Conservation (phyloP, 2,888 invertebrate species). For the Lordiphosa andalusiaca region DNA sequence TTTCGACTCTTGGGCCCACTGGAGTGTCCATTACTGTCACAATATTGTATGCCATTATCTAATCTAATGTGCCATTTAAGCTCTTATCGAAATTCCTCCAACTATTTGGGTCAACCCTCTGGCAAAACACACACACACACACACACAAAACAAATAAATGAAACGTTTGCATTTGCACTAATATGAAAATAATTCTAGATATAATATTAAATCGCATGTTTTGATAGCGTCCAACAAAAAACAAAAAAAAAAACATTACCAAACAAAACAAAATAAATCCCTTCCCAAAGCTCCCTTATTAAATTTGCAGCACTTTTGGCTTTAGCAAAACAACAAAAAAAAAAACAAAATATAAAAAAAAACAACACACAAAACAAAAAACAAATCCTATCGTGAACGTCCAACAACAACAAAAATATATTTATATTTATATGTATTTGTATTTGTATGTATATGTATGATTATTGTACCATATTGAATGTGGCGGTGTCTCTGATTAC, state of each 20-base stretch:
- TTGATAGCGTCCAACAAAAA: slow-evolving; percentile 11
- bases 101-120: slow-evolving; percentile 30
- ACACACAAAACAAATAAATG: slow-evolving; percentile 16
- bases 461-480: not conserved
- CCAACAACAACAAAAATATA: slow-evolving; percentile 8
- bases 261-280: slow-evolving; percentile 2
- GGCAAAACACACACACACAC: slow-evolving; percentile 16
- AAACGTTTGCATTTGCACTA: slow-evolving; percentile 4
- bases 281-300: not conserved
- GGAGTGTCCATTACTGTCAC: too few species aligned
- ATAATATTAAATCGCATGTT: not conserved
- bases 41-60: too few species aligned
- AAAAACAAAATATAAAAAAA: not conserved
- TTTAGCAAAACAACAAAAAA: not conserved
- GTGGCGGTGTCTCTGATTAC: too few species aligned
- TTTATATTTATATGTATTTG: slow-evolving; percentile 13
- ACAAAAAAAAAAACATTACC: not conserved
- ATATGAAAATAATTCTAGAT: slow-evolving; percentile 10
- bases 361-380: not conserved
- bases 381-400: slow-evolving; percentile 6
- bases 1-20: too few species aligned
- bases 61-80: too few species aligned
- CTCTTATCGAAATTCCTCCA: too few species aligned
- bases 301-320: slow-evolving; percentile 4
- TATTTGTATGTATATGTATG: slow-evolving; percentile 4